Evolutionary conservation across 2,888 invertebrate genomes (phyloP).

Genomic region (Thymelicus lineola): DNA sequence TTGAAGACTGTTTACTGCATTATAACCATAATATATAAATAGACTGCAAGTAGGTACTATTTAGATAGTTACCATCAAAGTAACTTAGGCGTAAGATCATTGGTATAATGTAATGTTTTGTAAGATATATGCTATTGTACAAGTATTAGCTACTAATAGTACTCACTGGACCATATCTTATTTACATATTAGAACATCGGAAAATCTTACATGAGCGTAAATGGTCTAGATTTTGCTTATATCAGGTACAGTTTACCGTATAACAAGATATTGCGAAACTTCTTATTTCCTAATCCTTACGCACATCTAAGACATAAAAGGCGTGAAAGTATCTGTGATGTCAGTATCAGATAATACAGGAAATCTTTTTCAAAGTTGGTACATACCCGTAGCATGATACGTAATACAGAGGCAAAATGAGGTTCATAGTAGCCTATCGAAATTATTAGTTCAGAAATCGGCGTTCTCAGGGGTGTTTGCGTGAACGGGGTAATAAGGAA

Average conservation of each 20-base stretch:
- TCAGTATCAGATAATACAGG: constrained; percentile 21
- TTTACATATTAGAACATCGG: constrained; percentile 15
- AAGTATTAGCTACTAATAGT: neutral
- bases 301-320: constrained; percentile 34
- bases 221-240: constrained; percentile 24
- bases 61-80: too few species aligned
- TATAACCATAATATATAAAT: too few species aligned
- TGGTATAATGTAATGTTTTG: neutral
- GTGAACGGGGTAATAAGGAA: too few species aligned
- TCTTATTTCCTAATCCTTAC: constrained; percentile 29
- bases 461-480: too few species aligned
- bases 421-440: too few species aligned
- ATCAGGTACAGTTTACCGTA: constrained; percentile 7
- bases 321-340: constrained; percentile 33
- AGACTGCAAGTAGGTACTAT: too few species aligned
- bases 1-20: too few species aligned
- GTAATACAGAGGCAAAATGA: too few species aligned
- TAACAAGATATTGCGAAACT: constrained; percentile 28
- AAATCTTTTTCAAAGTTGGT: constrained; percentile 11
- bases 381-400: too few species aligned
- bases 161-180: constrained; percentile 4
- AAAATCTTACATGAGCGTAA: constrained; percentile 35
- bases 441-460: too few species aligned
- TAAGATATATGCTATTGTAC: neutral
- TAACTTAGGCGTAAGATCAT: neutral